These are phyloP conservation scores for Agelaius phoeniceus DNA, from an alignment of 2,113 vertebrate species.

Conservation along the genomic window DNA sequence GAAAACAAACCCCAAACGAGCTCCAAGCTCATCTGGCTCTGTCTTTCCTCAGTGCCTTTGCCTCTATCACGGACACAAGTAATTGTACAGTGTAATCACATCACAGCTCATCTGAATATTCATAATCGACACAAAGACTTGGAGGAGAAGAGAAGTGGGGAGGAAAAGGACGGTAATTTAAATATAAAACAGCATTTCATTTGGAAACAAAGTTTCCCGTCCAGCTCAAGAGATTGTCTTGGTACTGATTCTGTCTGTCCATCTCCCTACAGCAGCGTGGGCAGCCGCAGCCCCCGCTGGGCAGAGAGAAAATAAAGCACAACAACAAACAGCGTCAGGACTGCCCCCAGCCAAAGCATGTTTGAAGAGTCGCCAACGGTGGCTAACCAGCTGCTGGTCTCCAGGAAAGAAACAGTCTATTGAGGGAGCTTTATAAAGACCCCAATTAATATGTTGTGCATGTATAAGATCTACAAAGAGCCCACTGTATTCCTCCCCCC, in stretches of 20 bases:
- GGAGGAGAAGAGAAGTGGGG: conserved; percentile 61
- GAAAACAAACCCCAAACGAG: conserved; percentile 67
- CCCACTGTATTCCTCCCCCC: conserved; percentile 74
- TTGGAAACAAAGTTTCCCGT: conserved; percentile 60
- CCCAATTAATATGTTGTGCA: conserved; percentile 78
- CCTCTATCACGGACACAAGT: conserved; percentile 78
- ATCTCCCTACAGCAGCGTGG: not conserved
- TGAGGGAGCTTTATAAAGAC: conserved; percentile 76
- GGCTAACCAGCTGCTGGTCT: conserved; percentile 76
- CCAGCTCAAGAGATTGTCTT: conserved; percentile 26
- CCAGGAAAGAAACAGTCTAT: conserved; percentile 75
- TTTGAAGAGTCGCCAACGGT: conserved; percentile 73
- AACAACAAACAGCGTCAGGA: conserved; percentile 49
- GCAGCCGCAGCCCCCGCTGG: not conserved
- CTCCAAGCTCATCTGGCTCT: conserved; percentile 60
- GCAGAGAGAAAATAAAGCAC: conserved; percentile 55
- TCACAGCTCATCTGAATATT: conserved; percentile 87
- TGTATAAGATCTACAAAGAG: conserved; percentile 79
- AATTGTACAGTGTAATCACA: conserved; percentile 88
- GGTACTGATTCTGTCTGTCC: not conserved
- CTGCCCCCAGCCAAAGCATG: conserved; percentile 69
- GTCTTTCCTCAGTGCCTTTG: conserved; percentile 45
- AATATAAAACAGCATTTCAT: conserved; percentile 74
- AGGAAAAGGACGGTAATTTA: conserved; percentile 71
- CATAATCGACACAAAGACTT: conserved; percentile 80